Conservation (phyloP, 30 jellyfish, hydroid and myxozoan genomes). For the Pelagia noctiluca region DNA sequence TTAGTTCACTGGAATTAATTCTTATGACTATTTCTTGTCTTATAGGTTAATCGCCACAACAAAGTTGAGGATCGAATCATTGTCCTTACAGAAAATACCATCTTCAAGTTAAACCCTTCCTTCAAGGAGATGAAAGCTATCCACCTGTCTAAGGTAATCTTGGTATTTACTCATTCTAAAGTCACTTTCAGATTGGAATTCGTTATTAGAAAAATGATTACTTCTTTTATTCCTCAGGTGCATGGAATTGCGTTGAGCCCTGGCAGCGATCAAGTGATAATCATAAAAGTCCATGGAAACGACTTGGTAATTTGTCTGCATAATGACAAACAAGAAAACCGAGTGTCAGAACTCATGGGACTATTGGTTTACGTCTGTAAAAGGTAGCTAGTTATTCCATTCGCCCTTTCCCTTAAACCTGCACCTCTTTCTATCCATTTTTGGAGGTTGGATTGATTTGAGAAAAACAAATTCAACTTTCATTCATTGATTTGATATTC, state of each 20-base stretch:
- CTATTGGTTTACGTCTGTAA: slow-evolving; percentile 51
- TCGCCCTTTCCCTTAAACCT: no score
- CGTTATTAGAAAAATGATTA: no score
- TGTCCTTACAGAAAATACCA: slow-evolving; percentile 77
- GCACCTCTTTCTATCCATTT: neutral
- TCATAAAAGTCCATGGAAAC: slow-evolving; percentile 79
- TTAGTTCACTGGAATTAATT: neutral
- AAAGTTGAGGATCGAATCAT: slow-evolving; percentile 90
- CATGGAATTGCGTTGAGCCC: slow-evolving; percentile 89
- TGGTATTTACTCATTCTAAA: no score
- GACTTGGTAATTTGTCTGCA: slow-evolving; percentile 87
- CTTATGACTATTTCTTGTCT: neutral
- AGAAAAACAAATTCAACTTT: no score
- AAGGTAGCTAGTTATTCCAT: slow-evolving; percentile 38
- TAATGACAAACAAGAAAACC: slow-evolving; percentile 86
- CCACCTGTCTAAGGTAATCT: slow-evolving; percentile 81
- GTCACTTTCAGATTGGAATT: no score
- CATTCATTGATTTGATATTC: no score
- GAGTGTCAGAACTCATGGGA: slow-evolving; percentile 92
- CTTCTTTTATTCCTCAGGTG: slow-evolving; percentile 53
- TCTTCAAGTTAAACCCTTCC: slow-evolving; percentile 67
- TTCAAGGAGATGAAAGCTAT: slow-evolving; percentile 84
- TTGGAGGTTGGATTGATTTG: no score
- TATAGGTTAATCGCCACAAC: slow-evolving; percentile 84
- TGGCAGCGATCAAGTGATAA: slow-evolving; percentile 76